phyloP scores from a whole-genome alignment of 2,797 vertebrate species.

The Tenualosa thibaudeaui region DNA sequence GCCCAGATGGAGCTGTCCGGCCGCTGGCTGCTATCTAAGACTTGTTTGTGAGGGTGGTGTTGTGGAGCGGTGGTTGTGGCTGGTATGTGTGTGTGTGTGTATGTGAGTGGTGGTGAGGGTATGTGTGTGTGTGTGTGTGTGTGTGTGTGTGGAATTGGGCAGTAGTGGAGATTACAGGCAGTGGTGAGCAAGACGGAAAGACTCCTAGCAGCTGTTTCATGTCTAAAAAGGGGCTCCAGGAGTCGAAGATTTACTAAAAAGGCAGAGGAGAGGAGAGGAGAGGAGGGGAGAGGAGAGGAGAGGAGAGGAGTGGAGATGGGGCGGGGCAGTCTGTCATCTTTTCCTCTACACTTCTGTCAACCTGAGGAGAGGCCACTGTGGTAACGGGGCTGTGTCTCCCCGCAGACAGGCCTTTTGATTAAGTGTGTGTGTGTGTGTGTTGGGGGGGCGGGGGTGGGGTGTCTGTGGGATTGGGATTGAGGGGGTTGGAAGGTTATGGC shows the following conservation, averaged over 20 bases:
- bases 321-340: not conserved
- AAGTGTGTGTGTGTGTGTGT: constrained; percentile 48
- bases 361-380: not conserved
- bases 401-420: not conserved
- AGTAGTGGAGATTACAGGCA: not conserved
- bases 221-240: constrained; percentile 46
- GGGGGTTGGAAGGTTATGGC: constrained; percentile 20
- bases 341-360: not conserved
- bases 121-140: constrained; percentile 32
- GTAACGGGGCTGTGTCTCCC: not conserved
- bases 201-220: constrained; percentile 54
- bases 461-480: not conserved
- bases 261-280: constrained; percentile 45
- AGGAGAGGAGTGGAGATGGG: constrained; percentile 47
- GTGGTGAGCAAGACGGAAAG: not conserved
- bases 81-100: not conserved
- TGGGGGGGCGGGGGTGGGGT: no score
- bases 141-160: not conserved
- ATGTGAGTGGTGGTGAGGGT: constrained; percentile 24
- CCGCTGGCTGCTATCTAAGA: no score
- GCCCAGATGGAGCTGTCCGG: not conserved
- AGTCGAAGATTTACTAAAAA: constrained; percentile 44
- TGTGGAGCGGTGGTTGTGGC: constrained; percentile 33
- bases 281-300: constrained; percentile 46
- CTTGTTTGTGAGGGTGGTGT: constrained; percentile 30